Conservation (phyloP, 2,888 invertebrate species). For the Lithophane socia region DNA sequence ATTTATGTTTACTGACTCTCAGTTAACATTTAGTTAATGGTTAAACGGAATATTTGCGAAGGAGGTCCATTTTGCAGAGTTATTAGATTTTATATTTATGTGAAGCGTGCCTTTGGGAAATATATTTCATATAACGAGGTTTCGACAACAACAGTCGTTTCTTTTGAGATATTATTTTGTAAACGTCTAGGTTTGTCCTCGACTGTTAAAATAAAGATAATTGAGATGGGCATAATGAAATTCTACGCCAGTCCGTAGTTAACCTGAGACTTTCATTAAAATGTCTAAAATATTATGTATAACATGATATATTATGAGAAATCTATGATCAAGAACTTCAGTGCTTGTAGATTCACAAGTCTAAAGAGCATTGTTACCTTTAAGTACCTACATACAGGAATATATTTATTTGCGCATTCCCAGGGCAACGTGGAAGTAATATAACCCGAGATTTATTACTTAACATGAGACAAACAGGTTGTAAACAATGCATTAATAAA, state of each 20-base stretch:
- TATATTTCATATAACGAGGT: not conserved
- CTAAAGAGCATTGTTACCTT: not conserved
- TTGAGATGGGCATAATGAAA: conserved; percentile 14
- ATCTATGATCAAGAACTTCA: conserved; percentile 13
- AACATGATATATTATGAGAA: conserved; percentile 22
- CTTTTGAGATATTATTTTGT: not conserved
- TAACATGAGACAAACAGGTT: conserved; percentile 1
- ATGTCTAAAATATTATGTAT: not conserved
- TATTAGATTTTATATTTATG: conserved; percentile 25
- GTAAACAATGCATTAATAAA: conserved; percentile 37
- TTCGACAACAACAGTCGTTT: not conserved
- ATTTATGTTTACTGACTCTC: conserved; percentile 30
- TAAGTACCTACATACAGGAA: not conserved
- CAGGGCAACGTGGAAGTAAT: conserved; percentile 29
- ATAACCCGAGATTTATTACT: conserved; percentile 24
- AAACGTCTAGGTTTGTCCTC: not conserved
- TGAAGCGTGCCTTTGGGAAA: conserved; percentile 3
- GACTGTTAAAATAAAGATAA: not conserved
- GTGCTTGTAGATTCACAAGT: conserved; percentile 19
- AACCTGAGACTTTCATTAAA: conserved; percentile 21
- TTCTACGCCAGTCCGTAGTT: conserved; percentile 7
- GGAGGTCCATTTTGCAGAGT: conserved; percentile 4
- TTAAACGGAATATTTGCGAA: conserved; percentile 24
- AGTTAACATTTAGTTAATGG: conserved; percentile 32
- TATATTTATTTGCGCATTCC: conserved; percentile 23